Percentiles rank a stretch among this genome's conserved stretches.
These are phyloP conservation scores for Oreochromis niloticus DNA, from an alignment of 2,113 vertebrate genomes.

Conservation along the genomic window DNA sequence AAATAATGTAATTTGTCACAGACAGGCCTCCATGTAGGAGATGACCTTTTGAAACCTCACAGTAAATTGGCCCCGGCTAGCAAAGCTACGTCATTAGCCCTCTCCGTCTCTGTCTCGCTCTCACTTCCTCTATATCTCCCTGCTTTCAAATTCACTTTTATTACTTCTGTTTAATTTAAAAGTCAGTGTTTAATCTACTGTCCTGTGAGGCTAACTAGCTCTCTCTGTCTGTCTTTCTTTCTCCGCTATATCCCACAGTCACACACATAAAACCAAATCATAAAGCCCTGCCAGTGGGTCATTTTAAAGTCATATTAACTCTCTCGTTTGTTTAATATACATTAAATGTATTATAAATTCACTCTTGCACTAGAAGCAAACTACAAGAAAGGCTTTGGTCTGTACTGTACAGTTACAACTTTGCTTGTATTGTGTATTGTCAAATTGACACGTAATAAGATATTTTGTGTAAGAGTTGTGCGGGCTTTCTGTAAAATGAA, in stretches of 20 bases:
- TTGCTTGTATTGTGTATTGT: background rate
- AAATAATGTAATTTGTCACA: slow-evolving; percentile 70
- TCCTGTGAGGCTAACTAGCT: slow-evolving; percentile 7
- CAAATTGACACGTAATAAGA: background rate
- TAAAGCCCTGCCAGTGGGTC: background rate
- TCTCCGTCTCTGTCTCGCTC: slow-evolving; percentile 18
- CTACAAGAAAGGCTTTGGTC: background rate
- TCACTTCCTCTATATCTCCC: background rate
- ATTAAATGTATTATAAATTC: background rate
- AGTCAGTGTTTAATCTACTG: slow-evolving; percentile 42
- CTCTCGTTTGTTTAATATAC: background rate
- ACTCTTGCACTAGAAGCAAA: background rate
- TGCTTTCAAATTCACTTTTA: slow-evolving; percentile 33
- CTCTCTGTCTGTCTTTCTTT: background rate
- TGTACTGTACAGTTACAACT: background rate
- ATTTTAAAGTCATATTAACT: background rate
- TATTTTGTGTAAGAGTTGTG: background rate
- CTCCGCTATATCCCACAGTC: background rate
- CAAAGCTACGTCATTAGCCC: slow-evolving; percentile 54
- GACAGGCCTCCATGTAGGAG: slow-evolving; percentile 55
- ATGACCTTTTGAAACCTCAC: slow-evolving; percentile 64
- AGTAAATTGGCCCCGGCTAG: slow-evolving; percentile 57
- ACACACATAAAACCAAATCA: background rate
- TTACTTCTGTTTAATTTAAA: slow-evolving; percentile 49
- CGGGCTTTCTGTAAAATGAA: background rate